phyloP scores from a whole-genome alignment of 2,797 vertebrate genomes.

The Mus minutoides region DNA sequence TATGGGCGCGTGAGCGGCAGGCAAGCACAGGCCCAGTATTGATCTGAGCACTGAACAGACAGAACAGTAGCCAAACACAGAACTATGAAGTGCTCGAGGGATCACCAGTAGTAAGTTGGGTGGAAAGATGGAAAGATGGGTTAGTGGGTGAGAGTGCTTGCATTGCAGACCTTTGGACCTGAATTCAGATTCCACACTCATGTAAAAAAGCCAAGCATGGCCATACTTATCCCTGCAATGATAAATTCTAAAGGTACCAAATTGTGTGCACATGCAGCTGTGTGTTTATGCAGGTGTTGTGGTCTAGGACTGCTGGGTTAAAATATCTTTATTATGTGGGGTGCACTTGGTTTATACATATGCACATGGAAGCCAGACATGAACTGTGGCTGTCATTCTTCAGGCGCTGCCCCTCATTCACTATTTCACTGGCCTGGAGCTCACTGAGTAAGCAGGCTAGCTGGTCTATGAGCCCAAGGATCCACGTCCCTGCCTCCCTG shows the following conservation, averaged over 20 bases:
- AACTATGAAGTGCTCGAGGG: conserved; percentile 6
- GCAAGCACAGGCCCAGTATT: not conserved
- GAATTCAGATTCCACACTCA: not conserved
- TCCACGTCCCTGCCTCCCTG: not conserved
- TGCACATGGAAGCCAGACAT: not conserved
- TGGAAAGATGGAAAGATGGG: not conserved
- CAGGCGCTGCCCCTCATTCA: not conserved
- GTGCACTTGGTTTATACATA: not conserved
- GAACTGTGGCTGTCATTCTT: not conserved
- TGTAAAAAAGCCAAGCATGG: not conserved
- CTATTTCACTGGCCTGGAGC: not conserved
- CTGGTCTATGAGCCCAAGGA: not conserved
- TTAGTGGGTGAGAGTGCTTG: not conserved
- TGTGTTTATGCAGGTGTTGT: not conserved
- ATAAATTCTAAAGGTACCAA: not conserved
- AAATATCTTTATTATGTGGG: not conserved
- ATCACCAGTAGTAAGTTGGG: conserved; percentile 36
- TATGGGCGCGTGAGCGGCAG: not conserved
- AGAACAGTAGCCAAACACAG: no score
- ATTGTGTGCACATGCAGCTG: not conserved
- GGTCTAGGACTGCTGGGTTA: not conserved
- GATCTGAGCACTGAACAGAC: not conserved
- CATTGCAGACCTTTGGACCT: not conserved
- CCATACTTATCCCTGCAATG: not conserved
- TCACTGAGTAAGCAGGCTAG: not conserved